phyloP scores from a whole-genome alignment of 2,113 vertebrate species.

The Columba livia region DNA sequence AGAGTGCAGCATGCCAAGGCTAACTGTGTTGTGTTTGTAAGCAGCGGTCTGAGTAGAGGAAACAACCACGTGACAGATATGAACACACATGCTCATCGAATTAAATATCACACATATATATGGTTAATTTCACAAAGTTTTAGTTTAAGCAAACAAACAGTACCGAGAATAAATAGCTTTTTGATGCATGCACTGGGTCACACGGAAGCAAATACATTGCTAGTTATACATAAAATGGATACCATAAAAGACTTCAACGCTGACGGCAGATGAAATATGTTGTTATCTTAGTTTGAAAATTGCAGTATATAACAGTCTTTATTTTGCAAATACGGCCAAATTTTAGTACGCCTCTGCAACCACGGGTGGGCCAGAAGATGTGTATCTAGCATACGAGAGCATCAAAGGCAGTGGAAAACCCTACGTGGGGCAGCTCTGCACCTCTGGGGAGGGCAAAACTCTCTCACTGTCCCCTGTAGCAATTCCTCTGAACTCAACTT shows the following conservation, averaged over 20 bases:
- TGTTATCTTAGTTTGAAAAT: not conserved
- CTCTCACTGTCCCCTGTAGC: not conserved
- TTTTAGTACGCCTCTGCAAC: not conserved
- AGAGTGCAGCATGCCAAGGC: constrained; percentile 99
- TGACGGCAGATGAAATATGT: constrained; percentile 68
- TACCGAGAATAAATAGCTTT: constrained; percentile 57
- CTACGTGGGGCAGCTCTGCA: not conserved
- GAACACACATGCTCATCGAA: constrained; percentile 82
- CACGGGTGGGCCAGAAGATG: not conserved
- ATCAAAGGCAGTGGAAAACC: not conserved
- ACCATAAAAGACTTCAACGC: constrained; percentile 72
- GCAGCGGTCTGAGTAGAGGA: constrained; percentile 99
- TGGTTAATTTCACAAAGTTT: constrained; percentile 87
- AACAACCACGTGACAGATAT: constrained; percentile 96
- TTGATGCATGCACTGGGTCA: constrained; percentile 75
- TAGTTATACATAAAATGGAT: constrained; percentile 75
- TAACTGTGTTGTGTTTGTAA: constrained; percentile 99
- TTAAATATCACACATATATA: constrained; percentile 78
- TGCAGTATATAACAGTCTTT: not conserved
- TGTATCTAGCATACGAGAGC: not conserved
- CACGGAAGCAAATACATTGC: constrained; percentile 77
- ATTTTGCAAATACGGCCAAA: not conserved
- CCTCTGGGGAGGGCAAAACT: not conserved
- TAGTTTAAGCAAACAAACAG: constrained; percentile 87
- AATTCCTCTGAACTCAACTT: accelerated